Percentiles rank a stretch among this genome's conserved stretches.
Conservation (phyloP, 2,888 invertebrate species). For the Frankliniella intonsa region DNA sequence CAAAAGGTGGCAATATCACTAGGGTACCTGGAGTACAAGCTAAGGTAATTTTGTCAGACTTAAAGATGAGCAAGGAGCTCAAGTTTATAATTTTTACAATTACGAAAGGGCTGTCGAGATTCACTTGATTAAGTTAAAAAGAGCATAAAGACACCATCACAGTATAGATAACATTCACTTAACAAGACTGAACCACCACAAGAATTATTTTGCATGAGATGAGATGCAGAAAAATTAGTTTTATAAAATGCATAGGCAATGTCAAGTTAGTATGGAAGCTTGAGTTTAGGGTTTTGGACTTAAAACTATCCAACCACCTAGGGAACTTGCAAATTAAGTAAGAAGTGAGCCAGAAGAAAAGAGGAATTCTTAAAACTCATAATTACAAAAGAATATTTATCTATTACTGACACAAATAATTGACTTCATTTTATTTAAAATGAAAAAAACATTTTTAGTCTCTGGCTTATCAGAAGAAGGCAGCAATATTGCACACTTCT, state of each 20-base stretch:
- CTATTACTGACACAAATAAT: not conserved
- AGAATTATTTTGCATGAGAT: not conserved
- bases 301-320: conserved; percentile 18
- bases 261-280: conserved; percentile 8
- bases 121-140: not conserved
- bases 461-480: not conserved
- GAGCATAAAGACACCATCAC: not conserved
- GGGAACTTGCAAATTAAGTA: not conserved
- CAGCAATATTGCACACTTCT: not conserved
- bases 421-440: not conserved
- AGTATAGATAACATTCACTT: not conserved
- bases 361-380: not conserved
- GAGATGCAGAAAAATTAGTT: not conserved
- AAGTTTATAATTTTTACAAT: not conserved
- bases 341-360: not conserved
- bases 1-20: not conserved
- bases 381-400: not conserved
- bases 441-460: not conserved
- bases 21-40: no score
- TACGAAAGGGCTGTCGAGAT: not conserved
- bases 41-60: no score
- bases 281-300: not conserved
- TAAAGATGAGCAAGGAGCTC: not conserved
- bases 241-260: not conserved
- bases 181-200: not conserved